Conservation (phyloP, 2,888 invertebrate genomes). For the Bursaphelenchus okinawaensis region DNA sequence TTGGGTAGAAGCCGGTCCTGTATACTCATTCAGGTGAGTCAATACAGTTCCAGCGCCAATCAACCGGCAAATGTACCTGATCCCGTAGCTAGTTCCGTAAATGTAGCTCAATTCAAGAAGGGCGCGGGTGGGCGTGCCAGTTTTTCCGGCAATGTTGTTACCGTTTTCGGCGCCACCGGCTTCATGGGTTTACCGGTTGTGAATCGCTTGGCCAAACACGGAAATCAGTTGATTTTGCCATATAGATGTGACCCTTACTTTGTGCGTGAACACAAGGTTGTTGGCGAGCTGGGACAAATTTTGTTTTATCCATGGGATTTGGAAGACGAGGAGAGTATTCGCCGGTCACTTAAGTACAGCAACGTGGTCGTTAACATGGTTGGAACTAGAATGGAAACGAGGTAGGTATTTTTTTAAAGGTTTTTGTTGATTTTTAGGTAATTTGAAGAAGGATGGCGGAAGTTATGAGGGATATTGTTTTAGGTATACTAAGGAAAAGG, state of each 20-base stretch:
- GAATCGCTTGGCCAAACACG: conserved; percentile 70
- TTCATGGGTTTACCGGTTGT: conserved; percentile 81
- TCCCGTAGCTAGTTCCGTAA: conserved; percentile 1
- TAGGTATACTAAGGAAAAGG: too few species aligned
- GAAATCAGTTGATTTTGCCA: conserved; percentile 76
- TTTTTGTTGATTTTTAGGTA: conserved; percentile 5
- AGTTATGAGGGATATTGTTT: too few species aligned
- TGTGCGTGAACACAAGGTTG: conserved; percentile 72
- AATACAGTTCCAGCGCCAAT: conserved; percentile 1
- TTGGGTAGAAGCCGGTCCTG: not conserved
- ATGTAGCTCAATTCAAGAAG: conserved; percentile 25
- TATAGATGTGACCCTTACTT: conserved; percentile 82
- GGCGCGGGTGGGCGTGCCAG: conserved; percentile 76
- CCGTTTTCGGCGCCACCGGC: conserved; percentile 74
- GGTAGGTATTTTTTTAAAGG: conserved; percentile 59
- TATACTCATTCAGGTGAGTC: conserved; percentile 1
- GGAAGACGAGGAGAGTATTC: conserved; percentile 76
- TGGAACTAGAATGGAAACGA: conserved; percentile 85
- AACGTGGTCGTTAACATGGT: conserved; percentile 93
- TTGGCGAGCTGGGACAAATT: conserved; percentile 74
- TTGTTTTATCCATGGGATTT: conserved; percentile 69
- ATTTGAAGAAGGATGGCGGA: not conserved
- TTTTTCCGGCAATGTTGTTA: conserved; percentile 93
- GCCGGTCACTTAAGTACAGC: conserved; percentile 73
- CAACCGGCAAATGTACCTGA: conserved; percentile 11